Percentiles rank a stretch among this genome's conserved stretches.
These are phyloP conservation scores for Tupaia tana DNA, from an alignment of 2,113 vertebrate genomes.

Conservation along the genomic window DNA sequence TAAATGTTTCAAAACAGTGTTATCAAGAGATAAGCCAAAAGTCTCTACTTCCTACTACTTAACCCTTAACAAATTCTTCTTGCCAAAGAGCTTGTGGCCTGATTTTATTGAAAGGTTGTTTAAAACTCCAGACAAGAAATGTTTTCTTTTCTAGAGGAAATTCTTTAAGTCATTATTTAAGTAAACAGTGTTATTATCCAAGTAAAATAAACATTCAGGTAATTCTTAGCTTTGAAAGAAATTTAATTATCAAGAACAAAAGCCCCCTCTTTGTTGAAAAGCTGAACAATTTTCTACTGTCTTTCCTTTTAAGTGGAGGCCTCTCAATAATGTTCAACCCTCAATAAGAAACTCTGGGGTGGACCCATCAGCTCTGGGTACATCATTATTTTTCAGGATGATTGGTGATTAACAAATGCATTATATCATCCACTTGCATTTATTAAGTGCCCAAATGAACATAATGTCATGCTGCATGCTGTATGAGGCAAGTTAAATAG, in stretches of 20 bases:
- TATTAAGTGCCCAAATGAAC: constrained; percentile 61
- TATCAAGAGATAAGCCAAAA: constrained; percentile 3
- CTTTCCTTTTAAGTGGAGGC: constrained; percentile 51
- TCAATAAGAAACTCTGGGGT: constrained; percentile 57
- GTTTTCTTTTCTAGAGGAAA: constrained; percentile 50
- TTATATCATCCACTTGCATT: constrained; percentile 69
- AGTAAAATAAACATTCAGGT: constrained; percentile 58
- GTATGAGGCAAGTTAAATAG: constrained; percentile 54
- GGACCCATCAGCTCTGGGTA: constrained; percentile 42
- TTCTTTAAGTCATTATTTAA: constrained; percentile 34
- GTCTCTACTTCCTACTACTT: not conserved
- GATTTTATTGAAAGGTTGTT: constrained; percentile 34
- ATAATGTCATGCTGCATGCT: constrained; percentile 47
- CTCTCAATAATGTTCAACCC: constrained; percentile 34
- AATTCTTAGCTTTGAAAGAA: constrained; percentile 57
- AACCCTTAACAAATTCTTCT: constrained; percentile 20
- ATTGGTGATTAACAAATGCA: constrained; percentile 74
- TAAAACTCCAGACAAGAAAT: constrained; percentile 34
- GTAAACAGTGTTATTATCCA: constrained; percentile 12
- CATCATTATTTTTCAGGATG: constrained; percentile 79
- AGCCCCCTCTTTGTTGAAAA: constrained; percentile 61
- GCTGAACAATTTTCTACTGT: constrained; percentile 67
- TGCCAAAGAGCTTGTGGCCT: not conserved
- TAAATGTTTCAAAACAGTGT: not conserved
- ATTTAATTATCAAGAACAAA: constrained; percentile 63